A percentile compares a stretch with the other conserved stretches of the same genome.
Conservation (phyloP, 2,113 vertebrate genomes). For the Budorcas taxicolor region DNA sequence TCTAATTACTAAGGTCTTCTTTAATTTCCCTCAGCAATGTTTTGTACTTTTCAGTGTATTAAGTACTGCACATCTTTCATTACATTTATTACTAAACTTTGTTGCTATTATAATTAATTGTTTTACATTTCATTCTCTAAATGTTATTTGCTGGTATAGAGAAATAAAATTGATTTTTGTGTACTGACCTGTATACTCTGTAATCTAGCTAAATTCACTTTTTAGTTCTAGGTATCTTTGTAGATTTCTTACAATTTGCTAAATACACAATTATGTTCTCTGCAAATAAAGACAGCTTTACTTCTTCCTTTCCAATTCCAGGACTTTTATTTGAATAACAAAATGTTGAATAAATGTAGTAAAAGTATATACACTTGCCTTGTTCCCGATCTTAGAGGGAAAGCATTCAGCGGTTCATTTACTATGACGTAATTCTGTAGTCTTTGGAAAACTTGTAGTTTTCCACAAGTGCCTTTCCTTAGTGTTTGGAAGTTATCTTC, state of each 20-base stretch:
- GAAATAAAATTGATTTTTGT: background rate
- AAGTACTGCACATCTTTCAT: background rate
- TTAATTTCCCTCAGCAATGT: background rate
- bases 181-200: background rate
- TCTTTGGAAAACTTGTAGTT: background rate
- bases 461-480: background rate
- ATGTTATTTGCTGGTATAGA: background rate
- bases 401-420: background rate
- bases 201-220: background rate
- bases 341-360: background rate
- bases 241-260: background rate
- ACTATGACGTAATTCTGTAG: background rate
- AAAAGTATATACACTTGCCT: background rate
- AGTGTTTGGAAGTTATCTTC: background rate
- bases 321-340: background rate
- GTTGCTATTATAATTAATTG: background rate
- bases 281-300: background rate
- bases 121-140: background rate
- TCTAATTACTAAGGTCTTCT: background rate
- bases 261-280: background rate
- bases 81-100: background rate
- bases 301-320: background rate
- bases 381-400: background rate
- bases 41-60: background rate
- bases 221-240: background rate